A percentile compares a stretch with the other conserved stretches of the same genome.
Conservation (phyloP, 2,113 vertebrate species). For the Castor canadensis region DNA sequence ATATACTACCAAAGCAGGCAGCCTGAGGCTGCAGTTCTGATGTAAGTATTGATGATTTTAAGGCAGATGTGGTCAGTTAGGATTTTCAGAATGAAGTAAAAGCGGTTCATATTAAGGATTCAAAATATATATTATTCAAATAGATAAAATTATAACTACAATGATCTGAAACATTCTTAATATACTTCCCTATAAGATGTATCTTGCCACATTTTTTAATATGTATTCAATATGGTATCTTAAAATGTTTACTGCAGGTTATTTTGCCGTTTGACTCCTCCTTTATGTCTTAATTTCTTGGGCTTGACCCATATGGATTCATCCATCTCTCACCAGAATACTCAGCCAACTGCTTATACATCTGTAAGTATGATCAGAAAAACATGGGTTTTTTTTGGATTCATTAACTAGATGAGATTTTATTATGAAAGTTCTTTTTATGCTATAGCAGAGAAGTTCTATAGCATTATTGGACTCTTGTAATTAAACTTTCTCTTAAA, state of each 20-base stretch:
- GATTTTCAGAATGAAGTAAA: conserved; percentile 10
- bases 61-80: neutral
- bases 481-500: neutral
- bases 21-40: neutral
- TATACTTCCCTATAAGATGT: neutral
- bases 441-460: neutral
- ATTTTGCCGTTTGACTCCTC: conserved; percentile 96
- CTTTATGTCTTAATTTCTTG: conserved; percentile 96
- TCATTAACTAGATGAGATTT: neutral
- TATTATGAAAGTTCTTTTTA: conserved; percentile 8
- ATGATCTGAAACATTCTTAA: neutral
- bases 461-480: neutral
- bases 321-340: conserved; percentile 90
- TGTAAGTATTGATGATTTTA: neutral
- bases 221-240: neutral
- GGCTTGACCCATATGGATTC: conserved; percentile 97
- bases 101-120: neutral
- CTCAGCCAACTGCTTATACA: conserved; percentile 93
- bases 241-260: conserved; percentile 86
- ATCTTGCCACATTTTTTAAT: conserved; percentile 26
- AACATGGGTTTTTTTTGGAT: neutral
- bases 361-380: conserved; percentile 87
- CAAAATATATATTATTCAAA: neutral
- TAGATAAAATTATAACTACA: neutral
- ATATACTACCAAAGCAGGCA: neutral